Evolutionary conservation across 35 echinoderm and acorn worm species (phyloP).

Genomic region (Lytechinus pictus): DNA sequence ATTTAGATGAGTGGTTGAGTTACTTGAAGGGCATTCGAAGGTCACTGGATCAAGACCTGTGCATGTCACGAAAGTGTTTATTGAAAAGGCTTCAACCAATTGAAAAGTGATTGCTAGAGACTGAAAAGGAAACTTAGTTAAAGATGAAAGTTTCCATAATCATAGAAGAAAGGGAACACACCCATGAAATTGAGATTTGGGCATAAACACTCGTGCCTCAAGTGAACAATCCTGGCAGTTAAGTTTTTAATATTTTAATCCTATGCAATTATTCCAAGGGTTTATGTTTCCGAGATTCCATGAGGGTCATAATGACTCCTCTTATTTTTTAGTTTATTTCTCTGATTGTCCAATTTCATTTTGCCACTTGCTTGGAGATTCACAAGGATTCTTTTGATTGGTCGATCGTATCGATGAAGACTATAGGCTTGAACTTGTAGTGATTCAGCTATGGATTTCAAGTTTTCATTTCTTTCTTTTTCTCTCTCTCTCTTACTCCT

Average conservation of each 20-base stretch:
- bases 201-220: not conserved
- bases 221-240: not conserved
- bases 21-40: no score
- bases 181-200: no score
- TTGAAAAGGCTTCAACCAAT: no score
- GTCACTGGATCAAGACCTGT: no score
- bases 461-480: not conserved
- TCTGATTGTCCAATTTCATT: not conserved
- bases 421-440: not conserved
- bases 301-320: not conserved
- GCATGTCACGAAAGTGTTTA: no score
- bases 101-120: no score
- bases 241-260: not conserved
- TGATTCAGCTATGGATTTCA: not conserved
- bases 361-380: not conserved
- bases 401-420: not conserved
- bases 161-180: no score
- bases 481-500: no score
- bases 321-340: not conserved
- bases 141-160: no score
- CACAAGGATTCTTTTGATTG: not conserved
- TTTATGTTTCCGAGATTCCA: not conserved
- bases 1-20: no score
- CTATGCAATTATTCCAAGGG: not conserved
- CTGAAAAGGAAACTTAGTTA: no score